phyloP scores from a whole-genome alignment of 1,140 invertebrate species.

The Hylaeus anthracinus region DNA sequence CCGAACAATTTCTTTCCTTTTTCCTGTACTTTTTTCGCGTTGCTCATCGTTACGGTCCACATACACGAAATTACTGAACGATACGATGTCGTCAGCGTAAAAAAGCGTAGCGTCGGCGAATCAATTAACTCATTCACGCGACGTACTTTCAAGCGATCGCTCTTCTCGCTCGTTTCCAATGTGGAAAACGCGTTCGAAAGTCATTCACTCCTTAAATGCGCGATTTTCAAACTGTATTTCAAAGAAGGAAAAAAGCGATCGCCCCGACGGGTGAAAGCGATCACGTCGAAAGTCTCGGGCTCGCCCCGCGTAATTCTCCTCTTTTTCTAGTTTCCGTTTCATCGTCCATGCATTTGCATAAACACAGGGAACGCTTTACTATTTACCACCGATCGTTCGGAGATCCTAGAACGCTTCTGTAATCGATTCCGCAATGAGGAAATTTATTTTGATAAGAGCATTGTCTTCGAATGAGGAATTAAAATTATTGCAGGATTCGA shows the following conservation, averaged over 20 bases:
- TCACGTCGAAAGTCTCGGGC: neutral
- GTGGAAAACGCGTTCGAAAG: neutral
- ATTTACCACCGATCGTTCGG: neutral
- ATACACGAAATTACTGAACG: slow-evolving; percentile 17
- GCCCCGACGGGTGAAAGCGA: slow-evolving; percentile 20
- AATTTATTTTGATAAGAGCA: no score
- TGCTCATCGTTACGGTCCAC: slow-evolving; percentile 38
- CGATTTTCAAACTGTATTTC: neutral
- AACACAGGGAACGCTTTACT: neutral
- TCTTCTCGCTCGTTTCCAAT: neutral
- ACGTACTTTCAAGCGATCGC: slow-evolving; percentile 30
- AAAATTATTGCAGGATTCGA: no score
- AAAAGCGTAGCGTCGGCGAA: neutral
- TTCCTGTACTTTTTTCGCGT: neutral
- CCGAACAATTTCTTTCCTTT: neutral
- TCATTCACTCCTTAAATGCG: neutral
- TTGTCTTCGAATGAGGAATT: no score
- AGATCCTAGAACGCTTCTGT: no score
- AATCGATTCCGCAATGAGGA: no score
- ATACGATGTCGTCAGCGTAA: neutral
- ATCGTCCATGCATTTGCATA: neutral
- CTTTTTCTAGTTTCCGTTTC: neutral
- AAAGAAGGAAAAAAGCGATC: no score
- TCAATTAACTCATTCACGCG: slow-evolving; percentile 53
- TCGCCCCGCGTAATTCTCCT: neutral